A percentile compares a stretch with the other conserved stretches of the same genome.
Conservation (phyloP, 1,140 invertebrate species). For the Philopotamus ludificatus region DNA sequence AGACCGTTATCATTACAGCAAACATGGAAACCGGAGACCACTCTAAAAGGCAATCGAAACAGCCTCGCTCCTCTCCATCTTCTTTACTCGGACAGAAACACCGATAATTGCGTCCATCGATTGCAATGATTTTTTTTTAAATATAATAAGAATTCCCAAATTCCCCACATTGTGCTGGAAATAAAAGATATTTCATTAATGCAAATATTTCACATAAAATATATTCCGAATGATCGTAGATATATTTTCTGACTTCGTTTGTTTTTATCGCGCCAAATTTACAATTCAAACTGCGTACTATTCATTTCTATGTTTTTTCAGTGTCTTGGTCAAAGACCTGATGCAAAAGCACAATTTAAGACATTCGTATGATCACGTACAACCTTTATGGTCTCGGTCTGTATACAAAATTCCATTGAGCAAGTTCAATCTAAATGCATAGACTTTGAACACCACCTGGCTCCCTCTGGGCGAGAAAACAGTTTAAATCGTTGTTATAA, state of each 20-base stretch:
- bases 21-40: conserved; percentile 1
- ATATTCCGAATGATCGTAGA: too few species aligned
- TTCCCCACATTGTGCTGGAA: too few species aligned
- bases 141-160: too few species aligned
- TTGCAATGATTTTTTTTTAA: too few species aligned
- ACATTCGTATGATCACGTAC: conserved; percentile 26
- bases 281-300: not conserved
- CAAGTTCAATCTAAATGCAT: conserved; percentile 35
- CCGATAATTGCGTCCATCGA: too few species aligned
- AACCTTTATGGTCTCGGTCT: conserved; percentile 26
- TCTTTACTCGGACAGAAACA: not conserved
- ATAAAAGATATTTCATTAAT: too few species aligned
- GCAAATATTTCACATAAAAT: too few species aligned
- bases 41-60: not conserved
- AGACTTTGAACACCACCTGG: conserved; percentile 27
- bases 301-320: not conserved
- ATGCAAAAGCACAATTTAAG: conserved; percentile 2
- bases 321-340: conserved; percentile 10
- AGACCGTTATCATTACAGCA: not conserved
- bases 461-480: not conserved
- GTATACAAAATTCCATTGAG: conserved; percentile 11
- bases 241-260: too few species aligned
- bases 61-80: not conserved
- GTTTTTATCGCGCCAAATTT: too few species aligned
- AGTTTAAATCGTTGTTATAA: too few species aligned